Evolutionary conservation across 2,113 vertebrate species (phyloP).

Genomic region (Furnarius figulus): DNA sequence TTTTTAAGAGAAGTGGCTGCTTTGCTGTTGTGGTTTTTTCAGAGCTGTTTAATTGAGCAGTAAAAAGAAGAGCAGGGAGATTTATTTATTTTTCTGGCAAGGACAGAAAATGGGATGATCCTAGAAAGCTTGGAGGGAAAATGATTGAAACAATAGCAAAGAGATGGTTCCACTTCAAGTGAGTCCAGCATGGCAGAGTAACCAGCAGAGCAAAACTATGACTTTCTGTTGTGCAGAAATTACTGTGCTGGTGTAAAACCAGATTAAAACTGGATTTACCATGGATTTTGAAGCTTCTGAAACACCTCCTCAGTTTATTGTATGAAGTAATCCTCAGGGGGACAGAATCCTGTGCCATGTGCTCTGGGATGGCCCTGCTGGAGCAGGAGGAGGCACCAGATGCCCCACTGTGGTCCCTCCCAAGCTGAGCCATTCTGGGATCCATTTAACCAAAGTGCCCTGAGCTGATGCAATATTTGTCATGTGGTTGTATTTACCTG

Average conservation of each 20-base stretch:
- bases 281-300: neutral
- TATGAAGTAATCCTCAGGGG: neutral
- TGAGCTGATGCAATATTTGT: neutral
- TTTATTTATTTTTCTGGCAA: neutral
- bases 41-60: neutral
- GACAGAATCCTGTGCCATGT: neutral
- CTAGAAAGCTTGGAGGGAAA: neutral
- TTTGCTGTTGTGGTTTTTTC: neutral
- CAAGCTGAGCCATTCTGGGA: neutral
- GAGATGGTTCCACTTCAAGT: neutral
- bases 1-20: neutral
- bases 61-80: neutral
- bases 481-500: neutral
- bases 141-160: neutral
- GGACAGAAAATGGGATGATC: neutral
- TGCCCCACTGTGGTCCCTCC: neutral
- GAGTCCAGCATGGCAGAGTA: neutral
- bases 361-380: neutral
- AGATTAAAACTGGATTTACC: neutral
- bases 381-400: neutral
- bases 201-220: neutral
- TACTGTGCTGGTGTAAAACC: neutral
- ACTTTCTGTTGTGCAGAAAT: neutral
- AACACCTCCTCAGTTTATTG: neutral
- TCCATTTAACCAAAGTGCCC: neutral